These are phyloP conservation scores for Loriculus beryllinus DNA, from an alignment of 2,797 vertebrate species.

Conservation along the genomic window DNA sequence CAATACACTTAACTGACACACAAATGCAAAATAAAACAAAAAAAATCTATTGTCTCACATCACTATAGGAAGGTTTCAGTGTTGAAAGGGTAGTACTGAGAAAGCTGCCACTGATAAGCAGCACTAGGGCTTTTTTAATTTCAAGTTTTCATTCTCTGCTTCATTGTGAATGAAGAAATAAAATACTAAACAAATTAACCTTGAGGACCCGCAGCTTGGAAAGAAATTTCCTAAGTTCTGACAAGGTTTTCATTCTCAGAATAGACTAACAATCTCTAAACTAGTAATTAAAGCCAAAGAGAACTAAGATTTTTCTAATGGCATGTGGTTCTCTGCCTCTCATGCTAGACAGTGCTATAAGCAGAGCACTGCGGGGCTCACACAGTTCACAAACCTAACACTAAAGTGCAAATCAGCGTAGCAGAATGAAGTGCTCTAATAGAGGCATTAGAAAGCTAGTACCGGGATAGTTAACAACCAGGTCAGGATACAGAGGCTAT, in stretches of 20 bases:
- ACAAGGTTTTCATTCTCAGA: background rate
- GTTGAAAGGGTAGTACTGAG: background rate
- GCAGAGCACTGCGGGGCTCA: rapidly evolving
- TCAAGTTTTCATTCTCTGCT: background rate
- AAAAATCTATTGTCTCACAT: background rate
- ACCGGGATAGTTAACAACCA: background rate
- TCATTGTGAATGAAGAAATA: background rate
- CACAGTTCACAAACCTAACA: background rate
- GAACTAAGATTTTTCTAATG: background rate
- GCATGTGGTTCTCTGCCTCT: background rate
- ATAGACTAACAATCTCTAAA: background rate
- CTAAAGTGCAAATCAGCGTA: background rate
- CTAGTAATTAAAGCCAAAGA: background rate
- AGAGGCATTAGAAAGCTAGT: background rate
- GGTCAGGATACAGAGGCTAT: background rate
- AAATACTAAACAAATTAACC: background rate
- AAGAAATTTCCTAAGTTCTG: background rate
- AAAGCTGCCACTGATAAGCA: background rate
- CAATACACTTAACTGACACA: background rate
- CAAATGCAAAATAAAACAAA: background rate
- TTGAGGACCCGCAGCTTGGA: background rate
- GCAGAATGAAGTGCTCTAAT: background rate
- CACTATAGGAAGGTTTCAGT: background rate
- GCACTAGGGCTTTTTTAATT: background rate
- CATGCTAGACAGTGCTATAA: background rate